phyloP scores from a whole-genome alignment of 1,140 invertebrate genomes.

The Cyphomyrmex costatus region DNA sequence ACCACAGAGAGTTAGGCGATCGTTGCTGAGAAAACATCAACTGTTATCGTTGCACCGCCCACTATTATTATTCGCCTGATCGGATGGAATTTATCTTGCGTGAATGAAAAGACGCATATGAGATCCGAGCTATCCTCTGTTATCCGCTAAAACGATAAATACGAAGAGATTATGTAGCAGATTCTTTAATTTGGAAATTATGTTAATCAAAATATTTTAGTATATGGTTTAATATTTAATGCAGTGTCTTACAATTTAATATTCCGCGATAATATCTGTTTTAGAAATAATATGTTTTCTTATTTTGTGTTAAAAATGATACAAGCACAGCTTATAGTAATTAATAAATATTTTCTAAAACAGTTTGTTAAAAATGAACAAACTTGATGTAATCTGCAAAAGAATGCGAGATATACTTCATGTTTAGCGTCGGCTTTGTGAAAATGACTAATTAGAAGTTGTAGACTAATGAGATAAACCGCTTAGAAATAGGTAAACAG shows the following conservation, averaged over 20 bases:
- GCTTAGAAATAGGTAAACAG: conserved; percentile 40
- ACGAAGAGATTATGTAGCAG: not conserved
- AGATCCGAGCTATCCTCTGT: not conserved
- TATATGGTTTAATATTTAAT: not conserved
- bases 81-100: conserved; percentile 14
- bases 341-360: conserved; percentile 29
- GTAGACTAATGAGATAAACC: conserved; percentile 37
- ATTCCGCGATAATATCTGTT: not conserved
- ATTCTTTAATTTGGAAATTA: not conserved
- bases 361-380: conserved; percentile 10
- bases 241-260: not conserved
- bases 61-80: conserved; percentile 39
- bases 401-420: conserved; percentile 26
- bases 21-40: conserved; percentile 36
- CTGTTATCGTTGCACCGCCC: conserved; percentile 33
- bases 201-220: not conserved
- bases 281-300: not conserved
- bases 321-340: not conserved
- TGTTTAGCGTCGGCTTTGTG: conserved; percentile 33
- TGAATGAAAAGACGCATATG: conserved; percentile 3
- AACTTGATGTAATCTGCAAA: conserved; percentile 15
- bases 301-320: conserved; percentile 1
- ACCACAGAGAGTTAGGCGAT: conserved; percentile 4
- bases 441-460: conserved; percentile 51
- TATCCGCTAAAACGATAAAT: not conserved